Percentiles rank a stretch among this genome's conserved stretches.
Evolutionary conservation across 2,888 invertebrate genomes (phyloP).

Genomic region (Augiades crinisus): DNA sequence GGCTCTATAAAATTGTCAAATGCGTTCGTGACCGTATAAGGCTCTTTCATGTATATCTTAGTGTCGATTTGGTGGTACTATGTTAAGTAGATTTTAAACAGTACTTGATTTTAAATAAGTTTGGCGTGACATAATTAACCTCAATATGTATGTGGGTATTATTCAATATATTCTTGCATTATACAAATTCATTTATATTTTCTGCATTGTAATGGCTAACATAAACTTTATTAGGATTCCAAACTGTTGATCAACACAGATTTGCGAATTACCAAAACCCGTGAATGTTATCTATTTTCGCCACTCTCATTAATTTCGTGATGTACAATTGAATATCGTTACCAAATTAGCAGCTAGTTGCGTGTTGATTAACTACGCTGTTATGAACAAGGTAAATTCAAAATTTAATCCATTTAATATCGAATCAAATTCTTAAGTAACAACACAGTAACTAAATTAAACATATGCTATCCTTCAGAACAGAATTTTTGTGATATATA

Average conservation of each 20-base stretch:
- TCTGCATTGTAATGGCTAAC: constrained; percentile 16
- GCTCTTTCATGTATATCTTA: too few species aligned
- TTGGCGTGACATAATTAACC: too few species aligned
- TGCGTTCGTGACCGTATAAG: constrained; percentile 10
- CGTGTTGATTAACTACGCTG: neutral
- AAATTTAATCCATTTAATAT: neutral
- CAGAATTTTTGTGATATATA: neutral
- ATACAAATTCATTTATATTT: constrained; percentile 22
- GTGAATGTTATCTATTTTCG: constrained; percentile 18
- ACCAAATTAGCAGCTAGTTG: constrained; percentile 3
- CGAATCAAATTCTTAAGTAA: neutral
- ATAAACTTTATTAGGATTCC: constrained; percentile 20
- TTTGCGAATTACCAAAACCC: constrained; percentile 6
- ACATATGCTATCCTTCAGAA: neutral
- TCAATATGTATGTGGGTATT: constrained; percentile 18
- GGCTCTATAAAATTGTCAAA: constrained; percentile 21
- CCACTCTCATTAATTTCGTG: constrained; percentile 14
- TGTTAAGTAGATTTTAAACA: too few species aligned
- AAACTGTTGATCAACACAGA: constrained; percentile 11
- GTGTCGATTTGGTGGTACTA: too few species aligned
- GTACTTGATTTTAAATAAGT: too few species aligned
- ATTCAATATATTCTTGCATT: constrained; percentile 19
- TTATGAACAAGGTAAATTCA: neutral
- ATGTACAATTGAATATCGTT: neutral
- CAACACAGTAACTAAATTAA: neutral